These are phyloP conservation scores for Pyxicephalus adspersus DNA, from an alignment of 2,113 vertebrate genomes.

Conservation along the genomic window DNA sequence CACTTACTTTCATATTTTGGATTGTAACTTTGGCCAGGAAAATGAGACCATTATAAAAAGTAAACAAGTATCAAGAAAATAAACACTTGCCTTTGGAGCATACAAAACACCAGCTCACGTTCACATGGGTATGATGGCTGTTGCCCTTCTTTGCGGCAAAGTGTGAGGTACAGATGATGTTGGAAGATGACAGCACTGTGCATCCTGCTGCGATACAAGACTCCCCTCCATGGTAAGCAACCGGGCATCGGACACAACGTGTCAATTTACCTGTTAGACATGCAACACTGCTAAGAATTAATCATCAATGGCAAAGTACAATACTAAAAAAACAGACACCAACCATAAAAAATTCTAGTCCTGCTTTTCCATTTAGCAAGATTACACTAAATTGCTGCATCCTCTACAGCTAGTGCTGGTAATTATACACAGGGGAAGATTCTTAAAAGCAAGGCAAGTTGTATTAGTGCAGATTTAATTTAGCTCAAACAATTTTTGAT, in stretches of 20 bases:
- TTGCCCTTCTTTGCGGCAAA: conserved; percentile 90
- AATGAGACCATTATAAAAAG: background rate
- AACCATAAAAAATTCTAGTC: too few species aligned
- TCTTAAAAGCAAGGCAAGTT: too few species aligned
- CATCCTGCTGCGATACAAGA: conserved; percentile 91
- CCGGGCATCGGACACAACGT: conserved; percentile 94
- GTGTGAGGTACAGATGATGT: conserved; percentile 90
- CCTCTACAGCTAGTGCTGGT: too few species aligned
- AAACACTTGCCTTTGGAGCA: conserved; percentile 89
- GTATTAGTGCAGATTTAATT: too few species aligned
- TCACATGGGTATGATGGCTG: conserved; percentile 92
- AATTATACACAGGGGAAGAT: too few species aligned
- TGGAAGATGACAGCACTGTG: conserved; percentile 81
- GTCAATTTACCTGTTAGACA: conserved; percentile 82
- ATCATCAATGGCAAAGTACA: background rate
- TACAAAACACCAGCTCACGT: conserved; percentile 99
- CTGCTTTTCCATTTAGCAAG: too few species aligned
- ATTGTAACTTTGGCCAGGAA: too few species aligned
- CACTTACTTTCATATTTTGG: too few species aligned
- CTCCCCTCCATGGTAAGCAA: conserved; percentile 91
- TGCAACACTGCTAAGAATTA: background rate
- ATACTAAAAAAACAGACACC: too few species aligned
- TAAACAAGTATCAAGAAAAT: fast-evolving
- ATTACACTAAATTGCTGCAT: too few species aligned
- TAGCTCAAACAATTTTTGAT: too few species aligned